phyloP scores from a whole-genome alignment of 1,140 invertebrate species.

The Drosophila sucinea region DNA sequence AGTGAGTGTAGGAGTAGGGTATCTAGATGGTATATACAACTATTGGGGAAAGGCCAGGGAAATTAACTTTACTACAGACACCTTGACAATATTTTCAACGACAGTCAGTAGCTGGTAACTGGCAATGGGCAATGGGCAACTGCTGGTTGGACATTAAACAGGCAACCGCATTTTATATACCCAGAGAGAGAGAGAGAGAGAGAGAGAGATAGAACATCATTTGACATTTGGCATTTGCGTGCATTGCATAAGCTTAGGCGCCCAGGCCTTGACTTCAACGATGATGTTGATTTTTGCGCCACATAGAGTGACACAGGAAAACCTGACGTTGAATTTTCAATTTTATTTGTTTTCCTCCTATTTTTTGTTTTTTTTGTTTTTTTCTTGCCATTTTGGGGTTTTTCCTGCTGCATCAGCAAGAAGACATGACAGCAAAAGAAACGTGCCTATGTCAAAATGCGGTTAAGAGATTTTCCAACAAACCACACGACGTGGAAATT shows the following conservation, averaged over 20 bases:
- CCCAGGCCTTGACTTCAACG: conserved; percentile 8
- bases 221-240: conserved; percentile 64
- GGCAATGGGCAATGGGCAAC: conserved; percentile 32
- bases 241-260: conserved; percentile 47
- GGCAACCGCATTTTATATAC: conserved; percentile 18
- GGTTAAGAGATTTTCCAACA: conserved; percentile 62
- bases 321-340: conserved; percentile 73
- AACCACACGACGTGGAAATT: conserved; percentile 13
- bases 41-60: conserved; percentile 40
- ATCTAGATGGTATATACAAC: conserved; percentile 2
- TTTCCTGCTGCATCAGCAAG: conserved; percentile 45
- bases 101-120: conserved; percentile 27
- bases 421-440: conserved; percentile 57
- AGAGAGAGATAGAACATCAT: conserved; percentile 21
- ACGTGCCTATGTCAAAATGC: conserved; percentile 73
- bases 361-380: conserved; percentile 44
- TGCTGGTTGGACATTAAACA: conserved; percentile 40
- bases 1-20: background rate
- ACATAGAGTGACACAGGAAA: conserved; percentile 33
- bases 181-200: conserved; percentile 1
- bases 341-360: conserved; percentile 61
- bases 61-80: conserved; percentile 79
- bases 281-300: conserved; percentile 9
- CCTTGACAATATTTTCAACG: conserved; percentile 76
- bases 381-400: conserved; percentile 4